Evolutionary conservation across 2,797 vertebrate genomes (phyloP), one percentile per base, ranked within the genome.

Genomic region (Nannoperca obscura): DNA sequence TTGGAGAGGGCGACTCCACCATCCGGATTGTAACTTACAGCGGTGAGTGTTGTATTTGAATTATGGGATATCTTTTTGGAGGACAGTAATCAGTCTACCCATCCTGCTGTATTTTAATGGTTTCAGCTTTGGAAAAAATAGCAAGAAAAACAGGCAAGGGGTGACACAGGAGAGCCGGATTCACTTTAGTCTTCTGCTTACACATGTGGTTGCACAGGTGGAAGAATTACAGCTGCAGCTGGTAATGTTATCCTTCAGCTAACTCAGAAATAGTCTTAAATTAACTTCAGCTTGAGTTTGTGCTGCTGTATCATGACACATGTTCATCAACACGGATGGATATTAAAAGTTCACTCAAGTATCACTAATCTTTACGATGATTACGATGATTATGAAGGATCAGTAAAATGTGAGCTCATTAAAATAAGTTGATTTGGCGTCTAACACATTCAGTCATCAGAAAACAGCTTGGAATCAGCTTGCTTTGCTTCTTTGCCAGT

Each of bases 1-100:
- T 98, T 15, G 98, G 98, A 20, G 98, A 99, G 86, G 98, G 98
- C 0, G 97, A 99, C 92, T 96, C 97, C 36, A 96, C 97, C 75
- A 96, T 98, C 57, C 95, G 98, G 57, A 96, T 98, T 60, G 96
- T 99, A 91, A 98, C 97, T 30, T 99, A 99, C 86, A 99, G 97
- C 0, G 97, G 98, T 99, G 90, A 97, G 97, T 87, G 14, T 59
- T 32, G 1, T 3, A 1, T 11, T 1, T 12, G 32, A 4, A 71
- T 32, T 44, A 19, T 30, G 32, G 7, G 11, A 49, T 52, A 12
- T 54, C 36, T 62, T 53, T 67, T 55, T 47, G 3, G 9, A 52
- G 32, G 24, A 24, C 34, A 32, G 34, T 32, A 2, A 73, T 54
- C n/a, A 32, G 32, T 44, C 7, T 30, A 6, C 62, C 44, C 66